These are phyloP conservation scores for Tenthredo mesomela DNA, from an alignment of 2,888 invertebrate species.

Conservation along the genomic window DNA sequence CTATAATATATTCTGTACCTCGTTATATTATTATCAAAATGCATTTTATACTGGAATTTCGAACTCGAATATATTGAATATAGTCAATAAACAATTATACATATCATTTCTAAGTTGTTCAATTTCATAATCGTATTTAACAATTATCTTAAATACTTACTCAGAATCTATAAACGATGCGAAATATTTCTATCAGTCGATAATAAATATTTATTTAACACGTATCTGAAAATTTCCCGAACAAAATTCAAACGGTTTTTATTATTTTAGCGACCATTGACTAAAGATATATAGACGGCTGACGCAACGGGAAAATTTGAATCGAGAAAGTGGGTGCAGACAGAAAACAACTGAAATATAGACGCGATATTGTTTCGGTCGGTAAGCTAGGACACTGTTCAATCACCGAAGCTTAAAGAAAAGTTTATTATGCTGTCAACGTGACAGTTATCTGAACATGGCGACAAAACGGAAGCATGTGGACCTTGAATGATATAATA, in stretches of 20 bases:
- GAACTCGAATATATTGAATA: background rate
- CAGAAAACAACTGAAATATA: too few species aligned
- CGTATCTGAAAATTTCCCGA: background rate
- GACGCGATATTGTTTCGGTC: too few species aligned
- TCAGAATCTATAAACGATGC: too few species aligned
- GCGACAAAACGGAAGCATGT: background rate
- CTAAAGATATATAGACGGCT: too few species aligned
- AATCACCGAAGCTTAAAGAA: too few species aligned
- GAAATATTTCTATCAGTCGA: background rate
- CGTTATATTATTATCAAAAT: background rate
- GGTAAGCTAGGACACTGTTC: too few species aligned
- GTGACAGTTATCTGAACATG: background rate
- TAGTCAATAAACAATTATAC: background rate
- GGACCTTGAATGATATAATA: background rate
- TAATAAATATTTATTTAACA: too few species aligned
- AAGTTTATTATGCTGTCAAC: too few species aligned
- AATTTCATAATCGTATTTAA: background rate
- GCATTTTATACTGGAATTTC: background rate
- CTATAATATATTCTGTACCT: background rate
- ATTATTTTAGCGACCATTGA: background rate
- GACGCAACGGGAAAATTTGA: too few species aligned
- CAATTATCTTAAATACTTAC: background rate
- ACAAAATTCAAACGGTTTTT: background rate
- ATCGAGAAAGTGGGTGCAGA: too few species aligned
- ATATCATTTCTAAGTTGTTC: background rate